Percentiles rank a stretch among this genome's conserved stretches.
Conservation (phyloP, 2,888 invertebrate species). For the Drosophila lutescens region DNA sequence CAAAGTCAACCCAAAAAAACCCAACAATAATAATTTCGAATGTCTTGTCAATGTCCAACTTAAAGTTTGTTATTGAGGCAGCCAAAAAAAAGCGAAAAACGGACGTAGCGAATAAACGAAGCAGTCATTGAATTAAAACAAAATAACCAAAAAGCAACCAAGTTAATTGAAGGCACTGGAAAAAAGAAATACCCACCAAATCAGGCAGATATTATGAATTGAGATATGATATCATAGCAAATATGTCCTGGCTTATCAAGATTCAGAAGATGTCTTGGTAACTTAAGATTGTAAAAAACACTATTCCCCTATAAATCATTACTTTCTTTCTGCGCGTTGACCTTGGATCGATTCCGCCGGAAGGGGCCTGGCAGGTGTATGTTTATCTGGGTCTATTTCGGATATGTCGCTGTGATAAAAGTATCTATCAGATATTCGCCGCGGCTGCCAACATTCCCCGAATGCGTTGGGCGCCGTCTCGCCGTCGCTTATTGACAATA, state of each 20-base stretch:
- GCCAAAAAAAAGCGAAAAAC: conserved; percentile 35
- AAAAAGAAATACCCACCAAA: conserved; percentile 11
- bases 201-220: no score
- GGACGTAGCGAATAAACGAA: conserved; percentile 59
- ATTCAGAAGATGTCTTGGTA: background rate
- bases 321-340: conserved; percentile 6
- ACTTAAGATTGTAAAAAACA: background rate
- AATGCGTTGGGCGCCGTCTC: conserved; percentile 53
- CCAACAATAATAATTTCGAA: conserved; percentile 64
- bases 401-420: conserved; percentile 27
- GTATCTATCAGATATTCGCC: conserved; percentile 40
- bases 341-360: conserved; percentile 17
- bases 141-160: conserved; percentile 8
- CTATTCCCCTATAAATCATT: background rate
- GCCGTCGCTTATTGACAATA: conserved; percentile 53
- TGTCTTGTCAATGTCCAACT: conserved; percentile 77
- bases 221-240: background rate
- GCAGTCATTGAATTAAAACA: conserved; percentile 64
- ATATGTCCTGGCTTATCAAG: background rate
- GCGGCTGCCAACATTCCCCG: conserved; percentile 25
- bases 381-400: conserved; percentile 10
- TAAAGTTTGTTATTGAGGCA: conserved; percentile 70
- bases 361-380: conserved; percentile 19
- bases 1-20: conserved; percentile 23
- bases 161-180: conserved; percentile 35